Evolutionary conservation across 1,140 invertebrate genomes (phyloP).

Genomic region (Camponotus vicinus): DNA sequence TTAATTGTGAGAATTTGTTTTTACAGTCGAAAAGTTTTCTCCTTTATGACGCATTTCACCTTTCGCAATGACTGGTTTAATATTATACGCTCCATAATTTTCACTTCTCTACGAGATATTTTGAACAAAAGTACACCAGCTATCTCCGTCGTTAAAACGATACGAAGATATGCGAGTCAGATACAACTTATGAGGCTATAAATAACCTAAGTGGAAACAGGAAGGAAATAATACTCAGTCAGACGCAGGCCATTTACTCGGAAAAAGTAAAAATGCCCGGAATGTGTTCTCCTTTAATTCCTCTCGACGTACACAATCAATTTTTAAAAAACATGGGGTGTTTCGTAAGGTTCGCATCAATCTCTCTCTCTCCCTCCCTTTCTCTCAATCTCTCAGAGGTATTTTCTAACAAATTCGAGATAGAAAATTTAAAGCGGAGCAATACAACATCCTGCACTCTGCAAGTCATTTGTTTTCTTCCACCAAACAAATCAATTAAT

Average conservation of each 20-base stretch:
- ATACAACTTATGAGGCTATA: slow-evolving; percentile 55
- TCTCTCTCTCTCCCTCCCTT: not conserved
- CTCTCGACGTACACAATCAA: slow-evolving; percentile 34
- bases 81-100: slow-evolving; percentile 25
- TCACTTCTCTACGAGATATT: slow-evolving; percentile 36
- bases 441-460: slow-evolving; percentile 21
- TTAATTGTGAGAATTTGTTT: not conserved
- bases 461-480: slow-evolving; percentile 46
- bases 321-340: slow-evolving; percentile 45
- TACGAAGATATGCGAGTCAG: slow-evolving; percentile 49
- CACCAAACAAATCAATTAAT: slow-evolving; percentile 46
- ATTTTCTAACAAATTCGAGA: slow-evolving; percentile 56
- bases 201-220: slow-evolving; percentile 45
- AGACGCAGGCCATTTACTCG: slow-evolving; percentile 46
- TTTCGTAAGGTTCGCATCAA: slow-evolving; percentile 51
- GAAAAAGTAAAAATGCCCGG: slow-evolving; percentile 42
- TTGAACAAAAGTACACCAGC: slow-evolving; percentile 42
- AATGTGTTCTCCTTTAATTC: slow-evolving; percentile 56
- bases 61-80: not conserved
- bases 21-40: not conserved
- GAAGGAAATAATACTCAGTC: slow-evolving; percentile 55
- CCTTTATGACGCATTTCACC: slow-evolving; percentile 6
- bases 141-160: slow-evolving; percentile 46
- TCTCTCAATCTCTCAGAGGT: not conserved
- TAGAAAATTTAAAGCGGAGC: slow-evolving; percentile 54